A percentile compares a stretch with the other conserved stretches of the same genome.
phyloP scores from a whole-genome alignment of 2,113 vertebrate species.

The Panthera tigris region DNA sequence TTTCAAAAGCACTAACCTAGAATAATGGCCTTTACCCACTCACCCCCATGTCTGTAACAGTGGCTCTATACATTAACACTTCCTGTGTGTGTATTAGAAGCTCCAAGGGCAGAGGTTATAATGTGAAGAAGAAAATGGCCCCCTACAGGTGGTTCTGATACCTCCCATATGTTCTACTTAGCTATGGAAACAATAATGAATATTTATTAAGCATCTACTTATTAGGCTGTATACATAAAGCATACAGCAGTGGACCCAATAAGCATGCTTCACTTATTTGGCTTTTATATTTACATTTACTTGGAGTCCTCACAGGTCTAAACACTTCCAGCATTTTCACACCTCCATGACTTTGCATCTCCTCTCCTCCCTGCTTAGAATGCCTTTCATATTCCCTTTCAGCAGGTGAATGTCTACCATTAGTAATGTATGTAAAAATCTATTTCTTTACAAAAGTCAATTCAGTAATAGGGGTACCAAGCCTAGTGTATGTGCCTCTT shows the following conservation, averaged over 20 bases:
- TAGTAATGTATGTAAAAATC: background rate
- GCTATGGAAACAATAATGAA: background rate
- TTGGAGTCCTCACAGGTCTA: background rate
- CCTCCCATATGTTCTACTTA: background rate
- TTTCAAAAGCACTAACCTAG: background rate
- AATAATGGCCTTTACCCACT: background rate
- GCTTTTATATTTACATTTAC: background rate
- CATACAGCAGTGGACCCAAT: background rate
- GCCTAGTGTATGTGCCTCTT: background rate
- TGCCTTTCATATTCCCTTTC: background rate
- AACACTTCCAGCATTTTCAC: background rate
- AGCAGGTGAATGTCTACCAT: background rate
- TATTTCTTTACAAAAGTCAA: background rate
- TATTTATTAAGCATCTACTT: background rate
- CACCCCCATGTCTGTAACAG: too few species aligned
- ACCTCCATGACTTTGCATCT: background rate
- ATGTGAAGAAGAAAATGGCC: background rate
- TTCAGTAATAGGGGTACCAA: too few species aligned
- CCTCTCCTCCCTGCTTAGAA: background rate
- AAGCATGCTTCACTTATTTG: background rate
- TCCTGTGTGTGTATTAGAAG: background rate
- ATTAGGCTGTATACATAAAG: background rate
- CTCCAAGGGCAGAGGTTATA: background rate
- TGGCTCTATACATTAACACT: background rate
- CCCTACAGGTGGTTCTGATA: background rate